These are phyloP conservation scores for Bothrops jararaca DNA, from an alignment of 2,113 vertebrate genomes.

Conservation along the genomic window DNA sequence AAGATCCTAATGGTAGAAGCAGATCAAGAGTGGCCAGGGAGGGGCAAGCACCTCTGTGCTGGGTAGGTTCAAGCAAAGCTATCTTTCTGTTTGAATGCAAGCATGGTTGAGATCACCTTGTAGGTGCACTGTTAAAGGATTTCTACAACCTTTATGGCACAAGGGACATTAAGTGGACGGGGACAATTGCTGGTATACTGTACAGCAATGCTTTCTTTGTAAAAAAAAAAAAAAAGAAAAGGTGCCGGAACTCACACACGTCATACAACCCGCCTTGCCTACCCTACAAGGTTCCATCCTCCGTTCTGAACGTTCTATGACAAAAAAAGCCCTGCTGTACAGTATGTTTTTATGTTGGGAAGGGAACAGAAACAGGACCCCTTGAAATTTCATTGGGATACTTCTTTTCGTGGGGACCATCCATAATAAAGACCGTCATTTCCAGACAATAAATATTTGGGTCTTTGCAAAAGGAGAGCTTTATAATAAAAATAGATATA, in stretches of 20 bases:
- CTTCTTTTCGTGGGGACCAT: too few species aligned
- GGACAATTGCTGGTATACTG: neutral
- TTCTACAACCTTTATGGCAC: neutral
- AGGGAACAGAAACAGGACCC: neutral
- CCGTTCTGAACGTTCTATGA: too few species aligned
- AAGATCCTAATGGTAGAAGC: neutral
- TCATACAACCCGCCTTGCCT: too few species aligned
- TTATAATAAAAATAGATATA: neutral
- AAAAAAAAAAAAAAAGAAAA: too few species aligned
- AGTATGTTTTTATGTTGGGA: neutral
- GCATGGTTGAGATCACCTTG: neutral
- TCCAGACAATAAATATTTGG: neutral
- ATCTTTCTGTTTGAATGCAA: neutral
- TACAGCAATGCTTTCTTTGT: too few species aligned
- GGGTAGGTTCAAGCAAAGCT: neutral
- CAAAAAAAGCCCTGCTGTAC: too few species aligned
- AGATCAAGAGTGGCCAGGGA: neutral
- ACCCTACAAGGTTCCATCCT: too few species aligned
- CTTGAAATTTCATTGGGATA: neutral
- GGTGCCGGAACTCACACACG: too few species aligned
- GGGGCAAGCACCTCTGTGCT: neutral
- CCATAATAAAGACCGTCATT: neutral
- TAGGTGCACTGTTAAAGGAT: neutral
- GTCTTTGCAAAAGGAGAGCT: neutral
- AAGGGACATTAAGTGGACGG: neutral